Evolutionary conservation across 2,888 invertebrate species (phyloP), one percentile per base, ranked within the genome.

Genomic region (Macrosoma leucophasiata): DNA sequence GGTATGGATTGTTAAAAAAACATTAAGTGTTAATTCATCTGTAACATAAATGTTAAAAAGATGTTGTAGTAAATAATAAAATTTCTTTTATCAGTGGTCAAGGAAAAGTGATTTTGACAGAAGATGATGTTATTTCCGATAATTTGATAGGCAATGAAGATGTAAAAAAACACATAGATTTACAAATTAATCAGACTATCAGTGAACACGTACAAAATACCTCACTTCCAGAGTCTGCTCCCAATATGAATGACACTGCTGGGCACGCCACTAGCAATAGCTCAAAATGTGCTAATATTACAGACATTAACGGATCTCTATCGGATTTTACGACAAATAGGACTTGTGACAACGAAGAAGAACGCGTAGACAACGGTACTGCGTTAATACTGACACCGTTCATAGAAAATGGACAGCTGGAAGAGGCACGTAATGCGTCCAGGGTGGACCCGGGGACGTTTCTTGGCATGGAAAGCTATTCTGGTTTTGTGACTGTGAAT

Each of bases 401-500:
- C 3, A 59, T 81, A 22, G 60, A 67, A 31, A 45, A 56, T 13
- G 71, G 70, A 5, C 48, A 52, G 13, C 44, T 53, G 0, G 48
- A 50, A 10, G 51, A 66, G 43, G 81, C 74, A 1, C 61, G 63
- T 25, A 58, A 58, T 12, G 49, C 54, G 0, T 68, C 74, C 1
- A 12, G 21, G 7, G 81, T 82, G 1, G 43, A 72, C 13, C 50
- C 68, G 0, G 44, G 63, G 37, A 33, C 69, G 38, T 69, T 81
- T 36, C 52, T 76, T 0, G 69, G 71, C 7, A 55, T 79, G 2
- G 63, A 72, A 29, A 87, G 86, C 46, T 76, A 86, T 48, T 65
- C 87, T 2, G 85, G 84, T 0, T 86, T 71, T 52, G 52, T 86
- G 19, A 94, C 92, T 0, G 93, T 94, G 1, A 89, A 94, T 56